Evolutionary conservation across 2,113 vertebrate genomes (phyloP), one percentile per base, ranked within the genome.

Genomic region (Gymnorhina tibicen): DNA sequence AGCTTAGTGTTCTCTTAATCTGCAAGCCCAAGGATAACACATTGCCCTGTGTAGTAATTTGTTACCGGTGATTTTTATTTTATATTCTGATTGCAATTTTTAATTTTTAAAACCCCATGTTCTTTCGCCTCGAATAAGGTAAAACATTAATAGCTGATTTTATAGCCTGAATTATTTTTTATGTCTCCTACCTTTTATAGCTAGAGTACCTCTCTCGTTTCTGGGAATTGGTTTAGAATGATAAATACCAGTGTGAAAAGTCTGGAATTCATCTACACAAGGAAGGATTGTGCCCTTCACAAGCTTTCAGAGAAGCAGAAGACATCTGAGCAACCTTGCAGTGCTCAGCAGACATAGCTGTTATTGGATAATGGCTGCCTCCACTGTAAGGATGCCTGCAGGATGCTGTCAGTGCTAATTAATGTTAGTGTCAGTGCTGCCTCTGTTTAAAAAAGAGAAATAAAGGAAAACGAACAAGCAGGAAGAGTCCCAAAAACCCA

Each of bases 381-480:
- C 46, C 12, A 64, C 56, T 66, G 76, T 52, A 50, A 85, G 87
- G 84, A 87, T 62, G 88, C 95, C 93, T 94, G 91, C 72, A 93
- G 87, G 91, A 53, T 33, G n/a, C 4, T 87, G 96, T 96, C 91
- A 87, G n/a, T 81, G 81, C 66, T 94, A 84, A 93, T 95, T 92
- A 91, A 24, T 28, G 72, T 89, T 53, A 90, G 19, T 69, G 78
- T 85, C 93, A 70, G 30, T 59, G 85, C 52, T 68, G 76, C 3
- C 68, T 67, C 85, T 56, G 60, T 22, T 86, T 22, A 67, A 89
- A 89, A 35, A 75, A 73, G 41, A 55, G 88, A 95, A 95, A 80
- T 18, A 55, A 81, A 67, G 62, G 70, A 72, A 94, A 81, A 85
- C 0, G 4, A 91, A 92, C 46, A 88, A 85, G 49, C 50, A 86